These are phyloP conservation scores for Dinothrombium tinctorium DNA, from an alignment of 1,140 invertebrate species.

Conservation along the genomic window DNA sequence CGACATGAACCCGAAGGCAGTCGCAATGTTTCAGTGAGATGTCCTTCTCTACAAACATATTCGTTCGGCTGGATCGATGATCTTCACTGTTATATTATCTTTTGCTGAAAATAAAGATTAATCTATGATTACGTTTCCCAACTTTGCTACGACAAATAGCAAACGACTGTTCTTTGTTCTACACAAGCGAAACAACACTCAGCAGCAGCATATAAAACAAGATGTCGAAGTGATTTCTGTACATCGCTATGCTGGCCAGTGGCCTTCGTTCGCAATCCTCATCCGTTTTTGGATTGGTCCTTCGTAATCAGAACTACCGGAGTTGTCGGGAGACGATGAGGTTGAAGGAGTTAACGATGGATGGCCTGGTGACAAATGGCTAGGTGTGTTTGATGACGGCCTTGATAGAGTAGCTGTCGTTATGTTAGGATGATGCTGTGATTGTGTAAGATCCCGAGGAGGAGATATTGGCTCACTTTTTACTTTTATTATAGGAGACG, in stretches of 20 bases:
- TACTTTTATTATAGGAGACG: slow-evolving; percentile 63
- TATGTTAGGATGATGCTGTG: slow-evolving; percentile 16
- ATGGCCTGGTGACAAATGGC: slow-evolving; percentile 31
- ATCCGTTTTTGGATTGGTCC: slow-evolving; percentile 43
- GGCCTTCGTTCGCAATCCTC: slow-evolving; percentile 6
- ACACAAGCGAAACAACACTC: no score
- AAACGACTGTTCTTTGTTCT: no score
- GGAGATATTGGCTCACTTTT: slow-evolving; percentile 85
- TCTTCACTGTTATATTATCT: no score
- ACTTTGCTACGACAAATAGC: no score
- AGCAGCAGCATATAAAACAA: no score
- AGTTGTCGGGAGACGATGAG: slow-evolving; percentile 19
- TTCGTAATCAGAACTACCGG: slow-evolving; percentile 45
- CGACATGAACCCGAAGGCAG: no score
- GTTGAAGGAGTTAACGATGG: slow-evolving; percentile 19
- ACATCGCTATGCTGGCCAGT: slow-evolving; percentile 8
- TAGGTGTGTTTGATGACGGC: slow-evolving; percentile 13
- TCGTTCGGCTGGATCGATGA: no score
- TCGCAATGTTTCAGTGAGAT: no score
- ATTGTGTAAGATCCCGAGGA: slow-evolving; percentile 31
- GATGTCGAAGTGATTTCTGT: no score
- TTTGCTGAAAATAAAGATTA: no score
- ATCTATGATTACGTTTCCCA: no score
- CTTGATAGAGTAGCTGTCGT: slow-evolving; percentile 19
- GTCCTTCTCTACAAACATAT: no score